Evolutionary conservation across 2,888 invertebrate genomes (phyloP).

Genomic region (Papilio protenor): DNA sequence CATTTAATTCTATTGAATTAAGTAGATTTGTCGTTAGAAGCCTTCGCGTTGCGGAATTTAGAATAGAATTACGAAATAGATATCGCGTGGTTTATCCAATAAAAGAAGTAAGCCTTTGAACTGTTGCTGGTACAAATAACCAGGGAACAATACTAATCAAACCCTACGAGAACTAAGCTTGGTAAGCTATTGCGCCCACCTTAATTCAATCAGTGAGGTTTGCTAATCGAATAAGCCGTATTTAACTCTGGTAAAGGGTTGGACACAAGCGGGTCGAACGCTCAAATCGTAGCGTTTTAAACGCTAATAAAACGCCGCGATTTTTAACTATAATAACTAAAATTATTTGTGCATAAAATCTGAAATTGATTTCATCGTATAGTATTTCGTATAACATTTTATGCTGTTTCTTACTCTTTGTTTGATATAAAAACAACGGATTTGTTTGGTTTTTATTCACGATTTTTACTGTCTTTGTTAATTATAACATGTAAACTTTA

Average conservation of each 20-base stretch:
- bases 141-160: conserved; percentile 52
- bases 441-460: background rate
- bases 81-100: conserved; percentile 12
- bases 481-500: no score
- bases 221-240: conserved; percentile 82
- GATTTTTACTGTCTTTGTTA: background rate
- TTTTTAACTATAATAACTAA: background rate
- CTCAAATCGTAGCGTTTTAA: conserved; percentile 44
- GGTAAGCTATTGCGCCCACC: conserved; percentile 64
- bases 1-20: background rate
- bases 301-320: background rate
- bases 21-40: conserved; percentile 6
- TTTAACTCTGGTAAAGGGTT: conserved; percentile 71
- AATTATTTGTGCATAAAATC: background rate
- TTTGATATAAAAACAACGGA: background rate
- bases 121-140: conserved; percentile 40
- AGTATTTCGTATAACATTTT: background rate
- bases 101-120: conserved; percentile 23
- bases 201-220: conserved; percentile 80
- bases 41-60: conserved; percentile 5
- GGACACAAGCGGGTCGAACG: conserved; percentile 58
- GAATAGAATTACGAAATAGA: conserved; percentile 15
- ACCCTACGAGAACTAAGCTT: conserved; percentile 62
- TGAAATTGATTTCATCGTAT: background rate
- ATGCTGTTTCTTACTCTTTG: background rate